A percentile compares a stretch with the other conserved stretches of the same genome.
Conservation (phyloP, 2,888 invertebrate genomes). For the Amaurobius ferox region DNA sequence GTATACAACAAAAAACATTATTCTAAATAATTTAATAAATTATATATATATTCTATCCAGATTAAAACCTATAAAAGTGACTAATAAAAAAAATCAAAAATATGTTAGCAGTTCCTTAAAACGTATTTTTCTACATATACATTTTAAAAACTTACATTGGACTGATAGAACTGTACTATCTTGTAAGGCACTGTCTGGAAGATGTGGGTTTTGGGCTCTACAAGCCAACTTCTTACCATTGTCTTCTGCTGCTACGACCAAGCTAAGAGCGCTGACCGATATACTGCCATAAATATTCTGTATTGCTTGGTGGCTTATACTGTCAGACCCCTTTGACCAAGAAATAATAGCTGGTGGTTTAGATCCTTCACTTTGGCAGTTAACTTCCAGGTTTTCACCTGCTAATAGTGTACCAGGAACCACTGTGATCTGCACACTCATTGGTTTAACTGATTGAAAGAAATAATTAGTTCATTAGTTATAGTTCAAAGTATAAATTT, state of each 20-base stretch:
- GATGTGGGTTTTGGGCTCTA: slow-evolving; percentile 74
- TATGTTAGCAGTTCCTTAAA: too few relatives aligned
- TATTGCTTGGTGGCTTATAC: slow-evolving; percentile 65
- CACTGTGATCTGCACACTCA: slow-evolving; percentile 62
- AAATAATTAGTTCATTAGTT: too few relatives aligned
- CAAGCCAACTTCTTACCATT: slow-evolving; percentile 74
- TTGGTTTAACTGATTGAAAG: slow-evolving; percentile 68
- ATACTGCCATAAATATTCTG: slow-evolving; percentile 73
- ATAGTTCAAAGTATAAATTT: too few relatives aligned
- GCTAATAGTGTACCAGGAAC: slow-evolving; percentile 40
- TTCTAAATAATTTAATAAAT: too few relatives aligned
- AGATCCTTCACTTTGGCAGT: slow-evolving; percentile 73
- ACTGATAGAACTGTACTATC: slow-evolving; percentile 74
- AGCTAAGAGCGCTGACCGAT: slow-evolving; percentile 73
- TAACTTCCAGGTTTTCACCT: slow-evolving; percentile 66
- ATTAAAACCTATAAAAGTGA: too few relatives aligned
- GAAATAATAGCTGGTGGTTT: slow-evolving; percentile 73
- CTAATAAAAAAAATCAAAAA: too few relatives aligned
- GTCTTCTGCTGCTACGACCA: slow-evolving; percentile 73
- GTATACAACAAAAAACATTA: too few relatives aligned
- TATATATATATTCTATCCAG: too few relatives aligned
- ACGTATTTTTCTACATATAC: too few relatives aligned
- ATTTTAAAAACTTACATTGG: slow-evolving; percentile 74
- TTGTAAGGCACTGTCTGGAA: slow-evolving; percentile 74
- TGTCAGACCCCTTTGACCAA: slow-evolving; percentile 70